Base-by-base conservation (phyloP, 2,888 invertebrate species). In the Drosophila phalerata region DNA sequence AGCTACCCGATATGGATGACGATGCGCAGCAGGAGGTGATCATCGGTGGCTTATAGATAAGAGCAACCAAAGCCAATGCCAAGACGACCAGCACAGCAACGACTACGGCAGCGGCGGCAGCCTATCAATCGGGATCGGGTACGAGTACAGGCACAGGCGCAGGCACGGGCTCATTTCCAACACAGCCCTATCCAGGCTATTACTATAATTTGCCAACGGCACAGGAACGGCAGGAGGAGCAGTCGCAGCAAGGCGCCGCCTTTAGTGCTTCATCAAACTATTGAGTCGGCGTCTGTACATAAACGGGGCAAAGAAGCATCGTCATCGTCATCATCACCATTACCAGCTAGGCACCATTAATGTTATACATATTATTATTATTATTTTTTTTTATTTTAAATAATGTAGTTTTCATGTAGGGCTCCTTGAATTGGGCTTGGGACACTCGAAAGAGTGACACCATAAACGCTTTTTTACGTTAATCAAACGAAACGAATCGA, bases 1-100 rank as follows among this genome's bases (percentile, higher is more conserved):
- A 92, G 79, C 77, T 92, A 25, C 88, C 91, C 37, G 92, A 92
- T 77, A 91, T 92, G 86, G 92, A 92, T 60, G 92, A 92, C 76
- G 92, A 92, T 85, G 92, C 92, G 57, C 92, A 91, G 64, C 92
- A 92, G 79, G 92, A 92, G 77, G 92, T 92, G 15, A 90, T 92
- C 19, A 92, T 92, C 76, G 90, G 92, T 6, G 92, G 92, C 19
- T 92, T 92, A 92, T 92, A 92, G 92, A 91, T 89, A 90, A 89
- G 80, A 83, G 78, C 85, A 73, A 78, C 68, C 25, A 77, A 77
- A 73, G 73, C 72, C 75, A 84, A 77, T 78, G 76, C 69, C 58
- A 82, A 78, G 56, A 66, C 60, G 43, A 71, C 66, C 55, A 77
- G 52, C 49, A 67, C 73, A 65, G 61, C 63, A 42, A 60, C 64